These are phyloP conservation scores for Eumeta japonica DNA, from an alignment of 1,140 invertebrate species.

Conservation along the genomic window DNA sequence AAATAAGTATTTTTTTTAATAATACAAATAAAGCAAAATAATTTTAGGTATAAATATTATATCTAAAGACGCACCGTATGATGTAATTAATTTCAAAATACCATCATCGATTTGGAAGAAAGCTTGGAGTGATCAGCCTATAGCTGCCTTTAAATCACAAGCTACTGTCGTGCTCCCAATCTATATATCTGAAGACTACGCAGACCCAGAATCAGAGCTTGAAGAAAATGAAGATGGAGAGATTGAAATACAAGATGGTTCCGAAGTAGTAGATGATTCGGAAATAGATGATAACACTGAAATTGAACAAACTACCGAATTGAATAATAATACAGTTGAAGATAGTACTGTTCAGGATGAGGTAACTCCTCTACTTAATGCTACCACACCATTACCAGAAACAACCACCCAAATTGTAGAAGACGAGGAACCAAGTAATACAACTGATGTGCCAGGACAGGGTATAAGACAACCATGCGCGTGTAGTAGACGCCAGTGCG, in stretches of 20 bases:
- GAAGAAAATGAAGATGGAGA: slow-evolving; percentile 13
- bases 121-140: slow-evolving; percentile 31
- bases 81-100: slow-evolving; percentile 33
- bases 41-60: too few relatives aligned
- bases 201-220: slow-evolving; percentile 18
- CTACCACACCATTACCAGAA: slow-evolving; percentile 14
- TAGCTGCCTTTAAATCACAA: slow-evolving; percentile 37
- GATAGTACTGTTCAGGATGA: not conserved
- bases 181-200: slow-evolving; percentile 25
- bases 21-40: too few relatives aligned
- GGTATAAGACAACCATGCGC: slow-evolving; percentile 58
- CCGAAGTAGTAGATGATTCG: slow-evolving; percentile 14
- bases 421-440: too few relatives aligned
- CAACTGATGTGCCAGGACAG: slow-evolving; percentile 46
- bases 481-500: slow-evolving; percentile 61
- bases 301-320: not conserved
- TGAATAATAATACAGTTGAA: not conserved
- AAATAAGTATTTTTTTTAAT: too few relatives aligned
- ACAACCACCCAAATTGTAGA: too few relatives aligned
- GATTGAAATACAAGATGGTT: slow-evolving; percentile 11
- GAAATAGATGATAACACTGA: not conserved
- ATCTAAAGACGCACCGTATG: slow-evolving; percentile 28
- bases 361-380: slow-evolving; percentile 4
- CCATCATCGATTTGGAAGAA: slow-evolving; percentile 31
- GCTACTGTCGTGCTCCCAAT: slow-evolving; percentile 42